Base-by-base conservation (phyloP, 2,888 invertebrate genomes). In the Cenopis cana region DNA sequence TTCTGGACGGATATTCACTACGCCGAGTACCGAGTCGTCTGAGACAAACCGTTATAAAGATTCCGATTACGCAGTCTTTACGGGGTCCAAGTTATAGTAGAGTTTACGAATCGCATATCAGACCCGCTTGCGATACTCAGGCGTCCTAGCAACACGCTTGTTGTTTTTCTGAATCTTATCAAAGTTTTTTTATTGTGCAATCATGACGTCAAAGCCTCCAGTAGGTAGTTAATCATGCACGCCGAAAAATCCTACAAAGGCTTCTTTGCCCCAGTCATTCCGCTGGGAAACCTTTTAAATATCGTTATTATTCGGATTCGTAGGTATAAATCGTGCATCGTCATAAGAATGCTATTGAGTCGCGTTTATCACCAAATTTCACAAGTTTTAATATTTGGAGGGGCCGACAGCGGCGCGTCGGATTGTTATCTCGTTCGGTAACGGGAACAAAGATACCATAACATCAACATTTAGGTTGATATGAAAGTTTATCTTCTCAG, bases 341-440 rank as follows among this genome's bases (percentile, higher is more conserved):
- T 18, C 14, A 57, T 3, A 24, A 59, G 56, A 20, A 61, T 6
- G 14, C n/a, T 8, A 38, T 38, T 33, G 33, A 5, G 29, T 12
- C 73, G 80, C 85, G 79, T 81, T 89, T 89, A 90, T 91, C 89
- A 86, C 75, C 77, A 85, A 86, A 82, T 89, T 87, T 88, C 88
- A 89, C 55, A 71, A 71, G 90, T 89, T 87, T 81, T 81, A 74
- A 74, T 81, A 82, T 88, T 86, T 84, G 73, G 75, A 86, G 84
- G 85, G 85, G 81, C 84, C 85, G 86, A 46, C 46, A 41, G 3
- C 61, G 62, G 85, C 89, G 85, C 85, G 79, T 78, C 80, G 76
- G 78, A 73, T 74, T 77, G 81, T 87, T 93, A 93, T 93, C 93
- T 88, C 87, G 83, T 89, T 89, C 90, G 86, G 78, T 85, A 80